Percentiles rank a stretch among this genome's conserved stretches.
Conservation (phyloP, 2,797 vertebrate species). For the Sebastes diaconus region DNA sequence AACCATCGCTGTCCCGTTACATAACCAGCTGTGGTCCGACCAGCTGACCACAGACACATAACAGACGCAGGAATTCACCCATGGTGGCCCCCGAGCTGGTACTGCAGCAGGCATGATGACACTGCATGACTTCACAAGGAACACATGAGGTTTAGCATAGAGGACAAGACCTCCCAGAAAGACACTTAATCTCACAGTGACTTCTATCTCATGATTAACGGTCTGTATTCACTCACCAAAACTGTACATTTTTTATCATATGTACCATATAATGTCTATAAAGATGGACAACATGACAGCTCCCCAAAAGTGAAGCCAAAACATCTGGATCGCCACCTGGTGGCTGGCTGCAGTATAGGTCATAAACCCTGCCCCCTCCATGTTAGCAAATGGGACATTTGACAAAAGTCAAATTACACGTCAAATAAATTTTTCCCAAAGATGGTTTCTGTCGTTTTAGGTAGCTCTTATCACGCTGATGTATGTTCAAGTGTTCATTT, state of each 20-base stretch:
- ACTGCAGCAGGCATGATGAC: constrained; percentile 17
- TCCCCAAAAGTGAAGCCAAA: too few species aligned
- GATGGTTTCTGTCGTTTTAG: too few species aligned
- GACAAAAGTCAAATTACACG: rapidly evolving
- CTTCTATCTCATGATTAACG: neutral
- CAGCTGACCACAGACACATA: constrained; percentile 53
- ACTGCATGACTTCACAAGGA: constrained; percentile 35
- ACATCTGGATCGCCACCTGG: too few species aligned
- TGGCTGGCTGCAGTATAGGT: too few species aligned
- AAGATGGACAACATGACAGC: too few species aligned
- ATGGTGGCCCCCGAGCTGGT: constrained; percentile 27
- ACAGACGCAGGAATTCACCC: constrained; percentile 47
- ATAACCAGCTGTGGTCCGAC: constrained; percentile 33
- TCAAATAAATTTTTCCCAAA: too few species aligned
- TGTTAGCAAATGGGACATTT: too few species aligned
- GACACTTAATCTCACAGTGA: neutral
- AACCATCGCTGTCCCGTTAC: constrained; percentile 32
- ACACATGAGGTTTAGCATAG: neutral
- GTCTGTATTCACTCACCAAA: neutral
- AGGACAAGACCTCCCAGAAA: neutral
- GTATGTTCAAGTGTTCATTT: too few species aligned
- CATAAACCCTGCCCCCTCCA: too few species aligned
- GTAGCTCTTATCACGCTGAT: too few species aligned
- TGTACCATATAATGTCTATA: too few species aligned
- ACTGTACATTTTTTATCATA: neutral